These are phyloP conservation scores for Diplolepis rosae DNA, from an alignment of 2,888 invertebrate genomes.

Conservation along the genomic window DNA sequence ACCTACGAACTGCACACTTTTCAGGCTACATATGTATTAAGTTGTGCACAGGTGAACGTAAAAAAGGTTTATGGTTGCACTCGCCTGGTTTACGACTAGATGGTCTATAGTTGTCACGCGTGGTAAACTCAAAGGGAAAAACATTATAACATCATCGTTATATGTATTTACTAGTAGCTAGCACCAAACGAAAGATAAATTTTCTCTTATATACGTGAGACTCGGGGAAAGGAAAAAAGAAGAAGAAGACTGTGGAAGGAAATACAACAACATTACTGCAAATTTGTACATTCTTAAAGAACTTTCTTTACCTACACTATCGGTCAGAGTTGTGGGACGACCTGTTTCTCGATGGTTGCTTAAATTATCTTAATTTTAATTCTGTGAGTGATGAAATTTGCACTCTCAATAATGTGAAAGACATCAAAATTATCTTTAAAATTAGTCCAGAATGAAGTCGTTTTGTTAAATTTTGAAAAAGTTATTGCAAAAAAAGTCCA, in stretches of 20 bases:
- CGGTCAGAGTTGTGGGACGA: too few species aligned
- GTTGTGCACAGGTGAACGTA: slow-evolving; percentile 27
- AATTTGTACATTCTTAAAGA: too few species aligned
- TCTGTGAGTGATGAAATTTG: too few species aligned
- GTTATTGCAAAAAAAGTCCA: too few species aligned
- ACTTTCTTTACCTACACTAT: too few species aligned
- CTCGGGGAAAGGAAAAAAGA: neutral
- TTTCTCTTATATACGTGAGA: slow-evolving; percentile 1
- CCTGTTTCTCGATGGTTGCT: too few species aligned
- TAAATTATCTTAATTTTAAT: too few species aligned
- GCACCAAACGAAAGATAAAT: neutral
- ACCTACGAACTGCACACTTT: neutral
- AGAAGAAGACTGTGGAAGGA: neutral
- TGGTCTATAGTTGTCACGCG: slow-evolving; percentile 15
- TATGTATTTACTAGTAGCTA: slow-evolving; percentile 7
- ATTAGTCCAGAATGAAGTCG: too few species aligned
- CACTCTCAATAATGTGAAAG: too few species aligned
- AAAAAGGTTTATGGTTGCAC: slow-evolving; percentile 32
- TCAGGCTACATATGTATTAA: neutral
- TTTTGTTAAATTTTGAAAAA: too few species aligned
- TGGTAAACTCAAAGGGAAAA: slow-evolving; percentile 13
- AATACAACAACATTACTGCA: neutral
- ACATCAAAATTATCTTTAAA: too few species aligned
- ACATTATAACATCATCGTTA: slow-evolving; percentile 25
- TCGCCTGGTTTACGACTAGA: slow-evolving; percentile 17